Evolutionary conservation across 2,888 invertebrate genomes (phyloP).

Genomic region (Drosophila cognata): DNA sequence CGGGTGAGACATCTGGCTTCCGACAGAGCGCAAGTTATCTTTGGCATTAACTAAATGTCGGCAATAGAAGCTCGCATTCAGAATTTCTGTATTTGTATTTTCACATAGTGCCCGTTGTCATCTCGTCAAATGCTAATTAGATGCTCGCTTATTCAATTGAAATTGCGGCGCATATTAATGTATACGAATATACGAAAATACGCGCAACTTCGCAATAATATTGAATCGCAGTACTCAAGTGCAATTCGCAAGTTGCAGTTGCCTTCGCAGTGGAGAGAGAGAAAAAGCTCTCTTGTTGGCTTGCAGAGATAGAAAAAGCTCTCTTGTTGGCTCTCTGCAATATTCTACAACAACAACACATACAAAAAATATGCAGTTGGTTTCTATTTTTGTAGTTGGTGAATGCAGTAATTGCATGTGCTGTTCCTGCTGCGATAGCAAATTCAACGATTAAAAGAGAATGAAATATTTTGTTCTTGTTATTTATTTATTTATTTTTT

Average conservation of each 20-base stretch:
- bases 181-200: neutral
- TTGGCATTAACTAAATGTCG: neutral
- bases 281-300: neutral
- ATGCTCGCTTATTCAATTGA: neutral
- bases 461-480: neutral
- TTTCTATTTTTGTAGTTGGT: neutral
- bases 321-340: neutral
- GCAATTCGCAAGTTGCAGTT: neutral
- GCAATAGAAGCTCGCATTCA: neutral
- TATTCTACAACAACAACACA: neutral
- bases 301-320: neutral
- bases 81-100: neutral
- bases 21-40: neutral
- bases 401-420: neutral
- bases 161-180: neutral
- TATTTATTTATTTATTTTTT: neutral
- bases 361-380: neutral
- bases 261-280: neutral
- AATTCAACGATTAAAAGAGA: neutral
- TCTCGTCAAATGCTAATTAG: neutral
- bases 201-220: neutral
- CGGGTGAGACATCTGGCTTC: neutral
- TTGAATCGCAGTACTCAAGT: neutral
- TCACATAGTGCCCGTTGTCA: neutral
- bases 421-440: neutral